These are phyloP conservation scores for Gallinago solitaria DNA, from an alignment of 2,797 vertebrate genomes.

Conservation along the genomic window DNA sequence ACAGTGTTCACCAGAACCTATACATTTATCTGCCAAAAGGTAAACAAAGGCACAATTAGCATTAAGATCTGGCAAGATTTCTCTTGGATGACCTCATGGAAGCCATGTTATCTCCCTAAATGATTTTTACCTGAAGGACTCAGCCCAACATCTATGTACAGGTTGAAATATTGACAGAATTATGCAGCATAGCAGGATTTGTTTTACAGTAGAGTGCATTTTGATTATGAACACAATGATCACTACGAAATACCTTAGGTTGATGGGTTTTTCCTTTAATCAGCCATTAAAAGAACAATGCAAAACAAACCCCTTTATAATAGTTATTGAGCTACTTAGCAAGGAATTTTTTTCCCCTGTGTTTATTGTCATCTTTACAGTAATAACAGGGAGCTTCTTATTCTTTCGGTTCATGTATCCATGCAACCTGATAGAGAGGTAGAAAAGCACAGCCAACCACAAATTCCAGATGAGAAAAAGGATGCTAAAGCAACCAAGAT, in stretches of 20 bases:
- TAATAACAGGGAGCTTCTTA: background rate
- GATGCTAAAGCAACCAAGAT: background rate
- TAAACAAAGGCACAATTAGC: background rate
- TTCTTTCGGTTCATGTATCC: background rate
- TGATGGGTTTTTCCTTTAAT: background rate
- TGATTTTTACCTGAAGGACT: background rate
- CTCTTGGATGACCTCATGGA: background rate
- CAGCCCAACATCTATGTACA: background rate
- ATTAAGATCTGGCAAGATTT: background rate
- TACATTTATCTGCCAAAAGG: background rate
- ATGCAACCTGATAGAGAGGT: background rate
- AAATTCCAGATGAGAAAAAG: conserved; percentile 18
- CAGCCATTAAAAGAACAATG: background rate
- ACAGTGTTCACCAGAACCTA: background rate
- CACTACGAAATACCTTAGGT: background rate
- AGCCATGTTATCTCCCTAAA: background rate
- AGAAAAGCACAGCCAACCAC: background rate
- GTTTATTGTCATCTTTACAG: background rate
- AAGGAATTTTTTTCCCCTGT: background rate
- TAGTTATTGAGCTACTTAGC: background rate
- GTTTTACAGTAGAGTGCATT: background rate
- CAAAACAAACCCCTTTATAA: background rate
- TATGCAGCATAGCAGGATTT: background rate
- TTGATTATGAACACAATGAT: background rate
- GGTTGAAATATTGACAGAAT: background rate